These are phyloP conservation scores for Anadara kagoshimensis DNA, from an alignment of 1,140 invertebrate genomes.

Conservation along the genomic window DNA sequence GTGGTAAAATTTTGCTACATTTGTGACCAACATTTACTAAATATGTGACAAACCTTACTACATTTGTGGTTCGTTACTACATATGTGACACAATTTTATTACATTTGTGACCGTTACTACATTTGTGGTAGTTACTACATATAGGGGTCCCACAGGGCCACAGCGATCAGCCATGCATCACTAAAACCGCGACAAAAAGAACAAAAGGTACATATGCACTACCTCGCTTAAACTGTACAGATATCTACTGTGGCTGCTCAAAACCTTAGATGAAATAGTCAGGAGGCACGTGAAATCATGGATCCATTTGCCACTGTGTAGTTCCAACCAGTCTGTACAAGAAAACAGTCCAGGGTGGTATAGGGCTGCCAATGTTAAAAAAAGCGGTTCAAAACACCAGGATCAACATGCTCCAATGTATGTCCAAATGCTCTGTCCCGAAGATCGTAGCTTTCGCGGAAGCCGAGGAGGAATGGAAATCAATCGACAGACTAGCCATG, in stretches of 20 bases:
- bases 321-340: slow-evolving; percentile 2
- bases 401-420: neutral
- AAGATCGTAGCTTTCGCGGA: neutral
- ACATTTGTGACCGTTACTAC: too few relatives aligned
- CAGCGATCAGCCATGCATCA: too few relatives aligned
- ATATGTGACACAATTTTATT: too few relatives aligned
- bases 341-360: slow-evolving; percentile 6
- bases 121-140: too few relatives aligned
- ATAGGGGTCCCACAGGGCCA: too few relatives aligned
- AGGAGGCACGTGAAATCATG: neutral
- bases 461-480: neutral
- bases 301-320: neutral
- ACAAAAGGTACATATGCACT: neutral
- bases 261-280: neutral
- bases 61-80: too few relatives aligned
- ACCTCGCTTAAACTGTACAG: neutral
- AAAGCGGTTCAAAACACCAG: neutral
- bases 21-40: too few relatives aligned
- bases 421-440: neutral
- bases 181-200: slow-evolving; percentile 2
- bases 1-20: too few relatives aligned
- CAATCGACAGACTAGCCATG: neutral
- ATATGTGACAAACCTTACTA: too few relatives aligned
- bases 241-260: neutral
- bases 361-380: slow-evolving; percentile 14